A percentile compares a stretch with the other conserved stretches of the same genome.
Conservation (phyloP, 2,113 vertebrate species). For the Pagrus major region DNA sequence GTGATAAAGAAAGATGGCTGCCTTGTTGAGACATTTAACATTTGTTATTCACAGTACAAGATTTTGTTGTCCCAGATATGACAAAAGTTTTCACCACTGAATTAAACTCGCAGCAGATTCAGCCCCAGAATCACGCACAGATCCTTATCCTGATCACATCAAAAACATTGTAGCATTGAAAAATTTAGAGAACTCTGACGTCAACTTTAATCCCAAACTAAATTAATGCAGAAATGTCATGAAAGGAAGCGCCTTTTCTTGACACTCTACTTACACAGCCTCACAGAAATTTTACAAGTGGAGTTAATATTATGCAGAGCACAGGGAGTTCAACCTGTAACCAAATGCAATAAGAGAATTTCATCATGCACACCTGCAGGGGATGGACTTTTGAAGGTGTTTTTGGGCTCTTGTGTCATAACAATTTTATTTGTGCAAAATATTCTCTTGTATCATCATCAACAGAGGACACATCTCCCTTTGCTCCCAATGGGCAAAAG, state of each 20-base stretch:
- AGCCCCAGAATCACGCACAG: conserved; percentile 8
- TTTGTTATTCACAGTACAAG: conserved; percentile 56
- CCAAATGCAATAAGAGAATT: background rate
- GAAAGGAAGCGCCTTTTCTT: background rate
- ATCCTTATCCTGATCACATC: conserved; percentile 42
- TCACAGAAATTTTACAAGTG: background rate
- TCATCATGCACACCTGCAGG: background rate
- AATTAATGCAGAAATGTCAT: background rate
- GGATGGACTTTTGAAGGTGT: background rate
- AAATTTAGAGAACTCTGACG: background rate
- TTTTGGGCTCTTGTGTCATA: background rate
- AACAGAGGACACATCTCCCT: background rate
- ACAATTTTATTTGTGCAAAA: background rate
- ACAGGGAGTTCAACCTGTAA: background rate
- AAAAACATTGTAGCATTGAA: background rate
- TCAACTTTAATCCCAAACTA: conserved; percentile 20
- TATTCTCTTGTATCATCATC: background rate
- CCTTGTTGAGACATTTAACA: conserved; percentile 55
- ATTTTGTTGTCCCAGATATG: conserved; percentile 67
- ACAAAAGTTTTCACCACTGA: conserved; percentile 58
- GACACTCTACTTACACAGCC: background rate
- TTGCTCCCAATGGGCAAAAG: background rate
- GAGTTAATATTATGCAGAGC: background rate
- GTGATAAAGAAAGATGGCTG: conserved; percentile 63
- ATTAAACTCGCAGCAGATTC: conserved; percentile 8